phyloP scores from a whole-genome alignment of 2,797 vertebrate species.

The Lerista edwardsae region DNA sequence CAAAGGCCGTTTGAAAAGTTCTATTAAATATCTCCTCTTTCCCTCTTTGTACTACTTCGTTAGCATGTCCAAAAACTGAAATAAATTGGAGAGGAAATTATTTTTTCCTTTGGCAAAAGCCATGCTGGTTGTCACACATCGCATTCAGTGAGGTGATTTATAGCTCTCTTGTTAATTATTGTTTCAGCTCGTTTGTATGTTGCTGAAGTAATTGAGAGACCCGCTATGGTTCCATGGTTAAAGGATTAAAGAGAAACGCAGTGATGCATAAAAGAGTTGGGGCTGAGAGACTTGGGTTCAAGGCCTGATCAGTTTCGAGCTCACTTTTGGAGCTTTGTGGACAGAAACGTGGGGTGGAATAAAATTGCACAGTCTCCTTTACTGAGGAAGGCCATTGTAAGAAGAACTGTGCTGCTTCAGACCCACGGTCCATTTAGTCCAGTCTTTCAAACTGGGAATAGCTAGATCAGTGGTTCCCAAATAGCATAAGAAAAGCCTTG shows the following conservation, averaged over 20 bases:
- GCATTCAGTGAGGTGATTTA: constrained; percentile 49
- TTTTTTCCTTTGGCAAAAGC: constrained; percentile 30
- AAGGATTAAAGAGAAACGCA: background rate
- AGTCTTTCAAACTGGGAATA: too few species aligned
- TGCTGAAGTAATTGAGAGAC: constrained; percentile 39
- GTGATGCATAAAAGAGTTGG: background rate
- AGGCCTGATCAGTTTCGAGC: background rate
- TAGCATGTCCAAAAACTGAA: constrained; percentile 38
- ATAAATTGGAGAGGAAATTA: constrained; percentile 30
- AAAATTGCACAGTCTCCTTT: background rate
- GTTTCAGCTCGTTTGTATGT: constrained; percentile 46
- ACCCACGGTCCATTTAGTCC: too few species aligned
- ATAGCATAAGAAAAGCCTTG: too few species aligned
- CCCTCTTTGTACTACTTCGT: constrained; percentile 20
- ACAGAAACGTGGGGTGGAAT: background rate
- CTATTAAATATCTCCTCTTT: constrained; percentile 13
- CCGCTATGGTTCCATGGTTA: background rate
- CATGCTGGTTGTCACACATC: constrained; percentile 30
- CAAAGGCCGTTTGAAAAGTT: constrained; percentile 35
- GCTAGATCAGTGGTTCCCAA: too few species aligned
- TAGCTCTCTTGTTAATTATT: constrained; percentile 53
- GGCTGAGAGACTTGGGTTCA: background rate
- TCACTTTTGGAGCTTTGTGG: background rate
- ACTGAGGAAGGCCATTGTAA: too few species aligned
- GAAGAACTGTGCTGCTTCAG: too few species aligned